Conservation (phyloP, 2,113 vertebrate species). For the Paratilapia polleni region DNA sequence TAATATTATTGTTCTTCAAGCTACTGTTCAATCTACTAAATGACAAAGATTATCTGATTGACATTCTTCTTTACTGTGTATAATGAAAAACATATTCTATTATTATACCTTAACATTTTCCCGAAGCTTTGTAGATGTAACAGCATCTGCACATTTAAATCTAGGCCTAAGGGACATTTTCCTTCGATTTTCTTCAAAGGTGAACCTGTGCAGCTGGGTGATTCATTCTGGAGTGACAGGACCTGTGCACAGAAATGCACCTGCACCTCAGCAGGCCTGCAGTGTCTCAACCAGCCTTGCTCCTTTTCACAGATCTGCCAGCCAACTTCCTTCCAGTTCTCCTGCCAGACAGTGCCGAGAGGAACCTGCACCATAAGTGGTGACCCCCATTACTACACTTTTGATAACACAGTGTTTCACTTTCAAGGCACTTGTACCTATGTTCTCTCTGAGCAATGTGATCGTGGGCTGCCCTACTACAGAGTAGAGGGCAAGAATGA, state of each 20-base stretch:
- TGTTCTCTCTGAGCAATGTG: constrained; percentile 69
- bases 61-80: too few relatives aligned
- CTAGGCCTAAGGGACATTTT: rapidly evolving
- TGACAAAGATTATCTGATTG: background rate
- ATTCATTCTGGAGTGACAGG: constrained; percentile 69
- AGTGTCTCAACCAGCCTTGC: constrained; percentile 53
- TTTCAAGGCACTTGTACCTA: constrained; percentile 72
- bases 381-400: constrained; percentile 76
- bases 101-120: background rate
- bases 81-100: too few relatives aligned
- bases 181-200: constrained; percentile 43
- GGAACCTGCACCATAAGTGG: constrained; percentile 66
- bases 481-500: constrained; percentile 69
- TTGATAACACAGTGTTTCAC: constrained; percentile 58
- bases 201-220: constrained; percentile 22
- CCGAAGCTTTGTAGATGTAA: background rate
- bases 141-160: background rate
- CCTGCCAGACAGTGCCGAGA: constrained; percentile 58
- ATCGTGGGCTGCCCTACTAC: constrained; percentile 32
- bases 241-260: constrained; percentile 61
- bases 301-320: constrained; percentile 62
- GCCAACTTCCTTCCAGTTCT: constrained; percentile 38
- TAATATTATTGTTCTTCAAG: background rate
- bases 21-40: background rate
- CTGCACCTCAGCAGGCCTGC: constrained; percentile 43